A percentile compares a stretch with the other conserved stretches of the same genome.
Conservation (phyloP, 1,140 invertebrate species). For the Carposina sasakii region DNA sequence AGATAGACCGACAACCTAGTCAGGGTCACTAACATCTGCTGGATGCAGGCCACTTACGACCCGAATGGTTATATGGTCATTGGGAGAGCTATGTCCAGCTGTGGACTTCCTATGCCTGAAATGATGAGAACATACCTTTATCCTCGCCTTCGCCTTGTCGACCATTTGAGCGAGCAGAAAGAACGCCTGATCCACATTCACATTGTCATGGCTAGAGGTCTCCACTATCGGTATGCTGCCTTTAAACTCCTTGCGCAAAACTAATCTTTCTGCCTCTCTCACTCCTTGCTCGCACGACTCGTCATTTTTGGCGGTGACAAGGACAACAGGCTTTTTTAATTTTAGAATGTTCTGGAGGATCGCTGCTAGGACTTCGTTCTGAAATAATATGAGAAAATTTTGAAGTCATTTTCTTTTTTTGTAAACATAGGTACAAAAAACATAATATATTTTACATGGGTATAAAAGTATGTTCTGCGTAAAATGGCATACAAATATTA, state of each 20-base stretch:
- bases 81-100: too few species aligned
- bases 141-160: slow-evolving; percentile 79
- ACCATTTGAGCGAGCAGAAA: slow-evolving; percentile 93
- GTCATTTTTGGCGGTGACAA: slow-evolving; percentile 98
- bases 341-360: slow-evolving; percentile 90
- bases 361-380: slow-evolving; percentile 83
- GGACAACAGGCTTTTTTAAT: slow-evolving; percentile 95
- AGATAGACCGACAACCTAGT: too few species aligned
- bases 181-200: slow-evolving; percentile 97
- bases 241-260: slow-evolving; percentile 94
- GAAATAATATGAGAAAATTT: too few species aligned
- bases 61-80: too few species aligned
- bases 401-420: too few species aligned
- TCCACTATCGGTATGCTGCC: slow-evolving; percentile 91
- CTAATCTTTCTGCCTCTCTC: slow-evolving; percentile 90
- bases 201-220: slow-evolving; percentile 96
- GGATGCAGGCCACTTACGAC: too few species aligned
- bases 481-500: too few species aligned
- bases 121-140: slow-evolving; percentile 57
- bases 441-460: too few species aligned
- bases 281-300: slow-evolving; percentile 91
- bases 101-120: too few species aligned
- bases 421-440: too few species aligned
- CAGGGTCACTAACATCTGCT: too few species aligned
- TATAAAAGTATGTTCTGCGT: too few species aligned